phyloP scores from a whole-genome alignment of 2,888 invertebrate species.

The Standfussiana lucernea region DNA sequence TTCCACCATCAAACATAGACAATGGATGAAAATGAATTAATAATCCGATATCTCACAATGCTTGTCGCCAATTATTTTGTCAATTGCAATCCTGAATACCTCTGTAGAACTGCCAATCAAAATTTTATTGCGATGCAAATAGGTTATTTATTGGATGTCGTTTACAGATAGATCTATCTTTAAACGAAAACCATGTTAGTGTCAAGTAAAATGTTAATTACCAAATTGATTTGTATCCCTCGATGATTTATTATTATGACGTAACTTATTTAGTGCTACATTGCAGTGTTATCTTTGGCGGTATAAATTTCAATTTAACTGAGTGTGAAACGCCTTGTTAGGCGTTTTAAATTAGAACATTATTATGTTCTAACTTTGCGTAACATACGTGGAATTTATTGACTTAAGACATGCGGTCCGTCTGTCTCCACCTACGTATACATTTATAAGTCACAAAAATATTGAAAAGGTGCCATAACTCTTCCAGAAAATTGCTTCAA shows the following conservation, averaged over 20 bases:
- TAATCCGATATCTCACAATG: slow-evolving; percentile 70
- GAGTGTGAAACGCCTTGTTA: slow-evolving; percentile 13
- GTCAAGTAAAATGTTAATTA: slow-evolving; percentile 62
- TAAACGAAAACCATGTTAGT: slow-evolving; percentile 61
- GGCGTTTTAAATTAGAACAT: too few relatives aligned
- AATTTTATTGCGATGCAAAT: slow-evolving; percentile 59
- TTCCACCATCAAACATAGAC: slow-evolving; percentile 42
- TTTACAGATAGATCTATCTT: slow-evolving; percentile 51
- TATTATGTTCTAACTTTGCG: neutral
- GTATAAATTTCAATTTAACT: slow-evolving; percentile 23
- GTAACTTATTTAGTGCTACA: slow-evolving; percentile 27
- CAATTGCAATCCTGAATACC: slow-evolving; percentile 67
- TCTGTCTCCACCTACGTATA: neutral
- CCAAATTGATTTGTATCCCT: slow-evolving; percentile 58
- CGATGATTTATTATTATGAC: slow-evolving; percentile 47
- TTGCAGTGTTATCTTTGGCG: slow-evolving; percentile 29
- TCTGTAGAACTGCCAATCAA: slow-evolving; percentile 65
- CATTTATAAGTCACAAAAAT: neutral
- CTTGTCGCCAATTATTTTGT: slow-evolving; percentile 71
- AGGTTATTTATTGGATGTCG: slow-evolving; percentile 34
- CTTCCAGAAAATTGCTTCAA: slow-evolving; percentile 16
- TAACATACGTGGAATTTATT: neutral
- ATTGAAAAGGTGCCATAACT: slow-evolving; percentile 3
- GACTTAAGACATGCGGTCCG: neutral
- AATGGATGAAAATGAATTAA: slow-evolving; percentile 54